A percentile compares a stretch with the other conserved stretches of the same genome.
Conservation (phyloP, 2,113 vertebrate genomes). For the Albula glossodonta region DNA sequence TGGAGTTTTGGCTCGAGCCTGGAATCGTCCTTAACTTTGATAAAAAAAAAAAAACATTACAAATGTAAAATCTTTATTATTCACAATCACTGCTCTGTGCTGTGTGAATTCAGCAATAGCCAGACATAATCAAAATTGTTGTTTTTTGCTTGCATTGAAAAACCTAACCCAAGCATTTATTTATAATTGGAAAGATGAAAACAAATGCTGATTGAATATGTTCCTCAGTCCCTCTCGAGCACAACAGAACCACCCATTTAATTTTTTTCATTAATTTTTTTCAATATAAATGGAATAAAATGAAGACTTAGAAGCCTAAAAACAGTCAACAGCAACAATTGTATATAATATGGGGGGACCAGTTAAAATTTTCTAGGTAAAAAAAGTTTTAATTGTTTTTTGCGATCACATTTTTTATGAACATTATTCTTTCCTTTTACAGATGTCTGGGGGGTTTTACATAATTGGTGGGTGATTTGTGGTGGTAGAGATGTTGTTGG, state of each 20-base stretch:
- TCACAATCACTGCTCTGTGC: no score
- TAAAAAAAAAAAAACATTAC: no score
- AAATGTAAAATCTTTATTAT: no score
- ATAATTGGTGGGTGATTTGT: constrained; percentile 9
- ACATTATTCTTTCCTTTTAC: not conserved
- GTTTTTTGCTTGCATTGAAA: not conserved
- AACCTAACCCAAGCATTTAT: not conserved
- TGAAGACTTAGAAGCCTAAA: no score
- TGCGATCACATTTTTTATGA: not conserved
- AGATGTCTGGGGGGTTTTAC: not conserved
- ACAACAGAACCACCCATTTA: no score
- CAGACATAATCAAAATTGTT: not conserved
- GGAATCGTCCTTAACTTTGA: not conserved
- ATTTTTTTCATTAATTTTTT: no score
- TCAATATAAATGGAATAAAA: no score
- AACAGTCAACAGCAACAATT: not conserved
- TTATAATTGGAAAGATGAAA: not conserved
- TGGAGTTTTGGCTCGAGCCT: not conserved
- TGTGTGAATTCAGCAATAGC: not conserved
- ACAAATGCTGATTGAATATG: no score
- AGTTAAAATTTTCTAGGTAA: not conserved
- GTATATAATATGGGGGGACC: not conserved
- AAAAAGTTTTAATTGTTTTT: not conserved
- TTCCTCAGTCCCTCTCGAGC: no score
- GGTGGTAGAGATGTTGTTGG: not conserved